Evolutionary conservation across 2,113 vertebrate species (phyloP).

Genomic region (Turnix velox): DNA sequence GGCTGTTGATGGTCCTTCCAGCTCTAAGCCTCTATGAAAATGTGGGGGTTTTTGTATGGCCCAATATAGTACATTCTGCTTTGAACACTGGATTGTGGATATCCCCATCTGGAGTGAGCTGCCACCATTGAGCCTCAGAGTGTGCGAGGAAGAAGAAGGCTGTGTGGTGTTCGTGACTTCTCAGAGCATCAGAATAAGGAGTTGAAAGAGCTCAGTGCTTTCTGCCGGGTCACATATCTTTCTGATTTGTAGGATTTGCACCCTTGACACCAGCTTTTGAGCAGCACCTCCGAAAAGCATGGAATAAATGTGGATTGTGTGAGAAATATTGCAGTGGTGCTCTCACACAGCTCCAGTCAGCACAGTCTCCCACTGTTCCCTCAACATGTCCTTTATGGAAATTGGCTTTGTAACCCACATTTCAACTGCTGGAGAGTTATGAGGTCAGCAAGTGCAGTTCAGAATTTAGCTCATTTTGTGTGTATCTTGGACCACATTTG

Average conservation of each 20-base stretch:
- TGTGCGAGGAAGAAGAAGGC: neutral
- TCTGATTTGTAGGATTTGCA: conserved; percentile 3
- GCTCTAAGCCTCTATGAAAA: too few species aligned
- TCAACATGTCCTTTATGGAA: conserved; percentile 17
- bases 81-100: rapidly evolving
- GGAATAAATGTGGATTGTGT: conserved; percentile 52
- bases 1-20: too few species aligned
- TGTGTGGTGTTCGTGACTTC: neutral
- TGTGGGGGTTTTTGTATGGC: neutral
- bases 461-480: conserved; percentile 41
- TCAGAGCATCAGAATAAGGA: neutral
- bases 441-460: conserved; percentile 36
- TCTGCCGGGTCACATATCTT: neutral
- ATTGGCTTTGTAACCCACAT: conserved; percentile 37
- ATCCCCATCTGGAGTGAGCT: neutral
- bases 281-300: conserved; percentile 22
- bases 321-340: conserved; percentile 25
- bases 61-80: neutral
- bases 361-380: conserved; percentile 36
- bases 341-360: conserved; percentile 31
- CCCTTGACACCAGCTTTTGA: conserved; percentile 34
- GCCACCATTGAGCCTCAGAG: neutral
- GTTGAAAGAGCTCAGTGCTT: neutral
- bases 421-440: conserved; percentile 38
- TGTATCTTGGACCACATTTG: conserved; percentile 32